These are phyloP conservation scores for Peromyscus polionotus DNA, from an alignment of 2,113 vertebrate genomes.

Conservation along the genomic window DNA sequence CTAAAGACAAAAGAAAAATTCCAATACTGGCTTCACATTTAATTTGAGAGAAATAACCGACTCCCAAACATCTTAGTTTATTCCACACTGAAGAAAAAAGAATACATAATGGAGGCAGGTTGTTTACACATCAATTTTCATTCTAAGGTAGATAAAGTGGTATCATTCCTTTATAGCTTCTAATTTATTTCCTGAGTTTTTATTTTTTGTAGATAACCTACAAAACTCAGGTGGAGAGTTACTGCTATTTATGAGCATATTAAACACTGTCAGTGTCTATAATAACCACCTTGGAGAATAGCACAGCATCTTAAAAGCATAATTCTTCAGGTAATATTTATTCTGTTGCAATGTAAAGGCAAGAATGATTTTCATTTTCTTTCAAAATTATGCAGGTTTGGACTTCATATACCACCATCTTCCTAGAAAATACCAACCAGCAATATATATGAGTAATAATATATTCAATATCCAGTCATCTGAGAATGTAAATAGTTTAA, in stretches of 20 bases:
- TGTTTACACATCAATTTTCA: constrained; percentile 71
- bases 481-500: constrained; percentile 15
- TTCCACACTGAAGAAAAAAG: constrained; percentile 63
- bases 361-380: constrained; percentile 82
- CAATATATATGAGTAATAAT: constrained; percentile 1
- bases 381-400: constrained; percentile 83
- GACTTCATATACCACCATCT: neutral
- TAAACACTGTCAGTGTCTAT: constrained; percentile 77
- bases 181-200: constrained; percentile 31
- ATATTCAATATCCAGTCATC: constrained; percentile 58
- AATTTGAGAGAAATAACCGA: constrained; percentile 63
- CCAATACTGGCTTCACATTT: constrained; percentile 62
- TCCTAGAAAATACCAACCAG: constrained; percentile 57
- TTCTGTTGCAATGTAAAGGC: constrained; percentile 83
- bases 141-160: constrained; percentile 74
- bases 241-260: constrained; percentile 64
- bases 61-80: constrained; percentile 53
- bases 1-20: constrained; percentile 60
- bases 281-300: constrained; percentile 89
- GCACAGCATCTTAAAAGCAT: constrained; percentile 77
- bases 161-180: neutral
- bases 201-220: constrained; percentile 56
- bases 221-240: constrained; percentile 62
- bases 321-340: constrained; percentile 89
- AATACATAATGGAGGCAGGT: constrained; percentile 54